Evolutionary conservation across 2,797 vertebrate species (phyloP), one percentile per base, ranked within the genome.

Genomic region (Amblyraja radiata): DNA sequence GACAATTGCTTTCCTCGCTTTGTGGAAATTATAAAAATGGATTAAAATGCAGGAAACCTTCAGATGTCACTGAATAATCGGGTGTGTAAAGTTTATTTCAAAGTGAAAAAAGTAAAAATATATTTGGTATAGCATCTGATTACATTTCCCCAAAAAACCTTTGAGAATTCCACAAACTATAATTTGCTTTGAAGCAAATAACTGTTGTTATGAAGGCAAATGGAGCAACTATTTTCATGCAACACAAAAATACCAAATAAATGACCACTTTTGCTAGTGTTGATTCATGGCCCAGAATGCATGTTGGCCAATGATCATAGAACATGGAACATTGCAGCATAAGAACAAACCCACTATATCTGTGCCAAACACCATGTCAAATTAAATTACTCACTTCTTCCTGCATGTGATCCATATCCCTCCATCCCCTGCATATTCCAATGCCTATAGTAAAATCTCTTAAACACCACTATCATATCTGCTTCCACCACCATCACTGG

Each of bases 171-270:
- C 81, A 84, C 61, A 54, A 58, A 84, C 81, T 58, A 25, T 61
- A 84, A 84, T 84, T 84, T 58, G 81, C 81, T 84, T 84, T 84
- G 81, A 84, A 84, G 46, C 61, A 54, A 58, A 84, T 84, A 84
- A 84, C 28, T 84, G 46, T 23, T 25, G 80, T 61, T 84, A 58
- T 58, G 23, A 54, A 58, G 54, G 46, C 81, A 84, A 84, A 13
- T 23, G 3, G 23, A 61, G 23, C 46, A 84, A 84, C 46, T 61
- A 84, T 58, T 84, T 84, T 61, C 54, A 28, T 25, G 2, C 54
- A 84, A 25, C 46, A 84, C 25, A 84, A 4, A 84, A 84, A 61
- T 84, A 84, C 46, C 81, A 61, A 84, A 11, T 58, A 28, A 13
- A 28, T 23, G 28, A 10, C 54, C 25, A 21, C 46, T 80, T 84